Percentiles rank a stretch among this genome's conserved stretches.
These are phyloP conservation scores for Agonopterix arenella DNA, from an alignment of 2,888 invertebrate genomes.

Conservation along the genomic window DNA sequence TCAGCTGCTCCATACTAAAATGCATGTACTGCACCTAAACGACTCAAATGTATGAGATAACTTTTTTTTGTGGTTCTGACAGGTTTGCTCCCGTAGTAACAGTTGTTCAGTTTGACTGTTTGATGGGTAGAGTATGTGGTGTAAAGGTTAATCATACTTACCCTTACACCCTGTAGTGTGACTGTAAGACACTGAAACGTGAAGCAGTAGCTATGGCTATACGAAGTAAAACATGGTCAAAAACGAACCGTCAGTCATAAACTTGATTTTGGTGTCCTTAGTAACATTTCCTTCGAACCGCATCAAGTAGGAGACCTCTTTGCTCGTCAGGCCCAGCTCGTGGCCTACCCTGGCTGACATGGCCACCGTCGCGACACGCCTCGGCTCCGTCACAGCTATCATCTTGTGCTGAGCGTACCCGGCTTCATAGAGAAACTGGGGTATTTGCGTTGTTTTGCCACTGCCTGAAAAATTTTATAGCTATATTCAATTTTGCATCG, in stretches of 20 bases:
- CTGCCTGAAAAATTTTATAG: constrained; percentile 65
- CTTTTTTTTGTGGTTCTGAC: too few species aligned
- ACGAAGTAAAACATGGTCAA: too few species aligned
- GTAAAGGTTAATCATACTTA: too few species aligned
- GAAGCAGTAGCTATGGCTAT: too few species aligned
- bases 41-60: too few species aligned
- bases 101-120: too few species aligned
- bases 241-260: constrained; percentile 93
- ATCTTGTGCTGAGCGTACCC: constrained; percentile 90
- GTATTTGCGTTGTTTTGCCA: constrained; percentile 99
- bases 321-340: constrained; percentile 88
- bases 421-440: constrained; percentile 98
- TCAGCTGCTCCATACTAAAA: too few species aligned
- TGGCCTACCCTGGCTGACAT: constrained; percentile 95
- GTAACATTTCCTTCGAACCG: constrained; percentile 96
- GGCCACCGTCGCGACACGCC: constrained; percentile 98
- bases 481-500: background rate
- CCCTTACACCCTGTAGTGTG: too few species aligned
- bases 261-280: constrained; percentile 94
- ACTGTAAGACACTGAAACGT: too few species aligned
- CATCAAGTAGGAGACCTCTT: constrained; percentile 93
- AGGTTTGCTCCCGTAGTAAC: too few species aligned
- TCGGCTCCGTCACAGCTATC: constrained; percentile 97
- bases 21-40: too few species aligned
- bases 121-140: too few species aligned